Base-by-base conservation (phyloP, 2,113 vertebrate species). In the Paraplagusia blochii region DNA sequence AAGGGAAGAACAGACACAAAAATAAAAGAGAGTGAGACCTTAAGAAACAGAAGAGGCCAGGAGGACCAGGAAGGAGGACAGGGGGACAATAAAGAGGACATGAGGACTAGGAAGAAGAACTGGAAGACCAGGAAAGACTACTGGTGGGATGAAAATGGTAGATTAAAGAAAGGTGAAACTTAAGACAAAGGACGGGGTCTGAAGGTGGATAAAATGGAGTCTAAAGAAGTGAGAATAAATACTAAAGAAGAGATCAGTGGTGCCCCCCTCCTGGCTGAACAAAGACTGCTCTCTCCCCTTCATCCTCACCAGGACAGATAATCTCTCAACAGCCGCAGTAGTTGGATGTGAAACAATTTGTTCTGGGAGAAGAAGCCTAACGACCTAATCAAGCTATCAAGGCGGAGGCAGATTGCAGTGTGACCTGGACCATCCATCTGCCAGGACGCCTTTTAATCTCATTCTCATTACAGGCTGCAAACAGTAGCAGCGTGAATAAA, bases 311-410 rank as follows among this genome's bases (percentile, higher is more conserved):
- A 85, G 73, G 73, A 82, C 70, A 91, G 87, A 94, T 93, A 54
- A 79, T 94, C 92, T 93, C 94, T 95, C 93, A 94, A 95, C 93
- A 90, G 90, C 86, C 86, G 65, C 91, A 71, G 92, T 92, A 75
- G 92, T 92, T 86, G 93, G 91, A 95, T 86, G 95, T 93, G 93
- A 93, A 94, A 93, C 92, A 90, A 94, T 97, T 95, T 95, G 94
- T 91, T 93, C 76, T 82, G 58, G 78, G 47, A 49, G 84, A 85
- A 78, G 77, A 90, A 92, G 92, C 93, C 94, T 97, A 98, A 98
- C 96, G 94, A 97, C 96, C 96, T 98, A 98, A 97, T 98, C 95
- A 98, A 91, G 93, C 94, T 92, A 94, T 96, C 93, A 95, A 92
- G 92, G 92, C 84, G 89, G 92, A 91, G 92, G 94, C 88, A 96